A percentile compares a stretch with the other conserved stretches of the same genome.
Evolutionary conservation across 2,888 invertebrate genomes (phyloP).

Genomic region (Agrypnus murinus): DNA sequence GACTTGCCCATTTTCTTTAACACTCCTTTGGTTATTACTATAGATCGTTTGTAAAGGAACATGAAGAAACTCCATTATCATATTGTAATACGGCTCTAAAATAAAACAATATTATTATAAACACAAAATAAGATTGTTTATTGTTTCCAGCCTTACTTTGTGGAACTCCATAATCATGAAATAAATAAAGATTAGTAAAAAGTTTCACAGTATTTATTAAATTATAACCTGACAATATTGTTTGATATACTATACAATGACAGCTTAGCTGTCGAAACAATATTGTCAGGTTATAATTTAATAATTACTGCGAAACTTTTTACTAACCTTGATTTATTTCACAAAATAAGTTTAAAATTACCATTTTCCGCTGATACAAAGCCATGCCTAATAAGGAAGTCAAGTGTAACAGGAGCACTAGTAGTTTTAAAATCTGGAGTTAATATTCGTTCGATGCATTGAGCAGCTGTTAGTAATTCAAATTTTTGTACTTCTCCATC

Average conservation of each 20-base stretch:
- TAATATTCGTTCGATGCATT: conserved; percentile 87
- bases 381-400: conserved; percentile 94
- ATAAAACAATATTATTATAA: conserved; percentile 60
- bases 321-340: no score
- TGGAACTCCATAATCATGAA: no score
- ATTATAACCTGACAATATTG: no score
- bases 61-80: conserved; percentile 89
- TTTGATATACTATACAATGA: no score
- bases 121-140: background rate
- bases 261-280: no score
- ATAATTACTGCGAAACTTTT: no score
- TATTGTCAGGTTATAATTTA: no score
- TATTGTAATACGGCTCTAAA: conserved; percentile 88
- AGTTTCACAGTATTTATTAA: no score
- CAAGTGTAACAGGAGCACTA: conserved; percentile 91
- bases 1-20: conserved; percentile 66
- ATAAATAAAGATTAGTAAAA: no score
- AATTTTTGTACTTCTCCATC: conserved; percentile 97
- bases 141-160: no score
- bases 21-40: conserved; percentile 67
- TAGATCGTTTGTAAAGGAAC: conserved; percentile 91
- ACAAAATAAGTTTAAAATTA: conserved; percentile 66
- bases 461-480: conserved; percentile 87
- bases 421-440: conserved; percentile 94
- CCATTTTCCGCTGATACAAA: conserved; percentile 92